Evolutionary conservation across 2,113 vertebrate genomes (phyloP).

Genomic region (Plectropomus leopardus): DNA sequence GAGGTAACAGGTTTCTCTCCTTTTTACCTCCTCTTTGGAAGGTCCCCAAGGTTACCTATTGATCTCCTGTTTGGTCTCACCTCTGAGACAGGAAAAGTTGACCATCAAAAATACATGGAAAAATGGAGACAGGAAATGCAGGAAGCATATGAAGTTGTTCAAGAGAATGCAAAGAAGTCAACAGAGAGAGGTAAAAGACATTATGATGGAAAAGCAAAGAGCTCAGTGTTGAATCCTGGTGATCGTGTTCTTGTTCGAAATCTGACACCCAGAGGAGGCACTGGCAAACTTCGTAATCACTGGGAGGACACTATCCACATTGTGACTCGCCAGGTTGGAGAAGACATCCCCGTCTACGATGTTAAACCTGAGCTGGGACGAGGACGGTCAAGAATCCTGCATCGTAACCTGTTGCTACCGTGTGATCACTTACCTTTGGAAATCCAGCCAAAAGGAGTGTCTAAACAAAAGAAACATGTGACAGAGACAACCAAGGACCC

Average conservation of each 20-base stretch:
- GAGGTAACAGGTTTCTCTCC: constrained; percentile 43
- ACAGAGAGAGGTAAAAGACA: constrained; percentile 10
- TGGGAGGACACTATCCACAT: constrained; percentile 39
- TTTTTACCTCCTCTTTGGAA: constrained; percentile 26
- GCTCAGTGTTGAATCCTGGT: not conserved
- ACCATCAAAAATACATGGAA: not conserved
- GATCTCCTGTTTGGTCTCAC: constrained; percentile 25
- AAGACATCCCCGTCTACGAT: constrained; percentile 21
- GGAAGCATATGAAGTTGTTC: constrained; percentile 8
- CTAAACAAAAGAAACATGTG: no score
- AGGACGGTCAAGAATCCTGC: not conserved
- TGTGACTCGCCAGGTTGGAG: not conserved
- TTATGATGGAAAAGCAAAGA: constrained; percentile 18
- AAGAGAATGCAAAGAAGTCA: not conserved
- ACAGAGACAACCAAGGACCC: no score
- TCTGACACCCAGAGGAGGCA: constrained; percentile 10
- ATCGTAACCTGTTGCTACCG: not conserved
- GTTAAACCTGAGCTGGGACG: constrained; percentile 23
- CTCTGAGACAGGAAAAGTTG: not conserved
- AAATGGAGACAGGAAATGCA: not conserved
- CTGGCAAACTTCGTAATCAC: constrained; percentile 21
- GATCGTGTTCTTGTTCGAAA: constrained; percentile 3
- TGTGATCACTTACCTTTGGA: not conserved
- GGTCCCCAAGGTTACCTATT: constrained; percentile 3
- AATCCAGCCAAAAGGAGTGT: not conserved